phyloP scores from a whole-genome alignment of 2,888 invertebrate genomes.

The Hedychridium roseum region DNA sequence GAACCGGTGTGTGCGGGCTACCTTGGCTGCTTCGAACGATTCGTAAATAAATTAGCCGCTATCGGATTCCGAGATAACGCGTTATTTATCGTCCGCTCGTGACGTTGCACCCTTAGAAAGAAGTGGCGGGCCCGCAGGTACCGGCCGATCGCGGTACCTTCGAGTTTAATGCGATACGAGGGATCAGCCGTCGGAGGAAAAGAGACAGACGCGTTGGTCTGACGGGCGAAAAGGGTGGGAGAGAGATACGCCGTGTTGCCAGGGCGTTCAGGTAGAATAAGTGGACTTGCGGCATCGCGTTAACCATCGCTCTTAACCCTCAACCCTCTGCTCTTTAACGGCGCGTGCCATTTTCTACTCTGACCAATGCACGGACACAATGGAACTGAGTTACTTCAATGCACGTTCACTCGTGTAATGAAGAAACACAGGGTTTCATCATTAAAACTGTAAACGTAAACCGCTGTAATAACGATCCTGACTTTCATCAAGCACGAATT shows the following conservation, averaged over 20 bases:
- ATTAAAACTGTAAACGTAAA: too few species aligned
- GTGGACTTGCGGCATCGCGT: slow-evolving; percentile 38
- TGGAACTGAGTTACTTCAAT: too few species aligned
- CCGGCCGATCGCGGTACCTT: slow-evolving; percentile 23
- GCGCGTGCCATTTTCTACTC: neutral
- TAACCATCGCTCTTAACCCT: slow-evolving; percentile 11
- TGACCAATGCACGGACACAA: too few species aligned
- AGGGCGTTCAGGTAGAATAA: slow-evolving; percentile 50
- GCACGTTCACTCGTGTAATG: too few species aligned
- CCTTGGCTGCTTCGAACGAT: slow-evolving; percentile 32
- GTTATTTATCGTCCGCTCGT: slow-evolving; percentile 53
- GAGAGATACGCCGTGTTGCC: too few species aligned
- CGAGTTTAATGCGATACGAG: slow-evolving; percentile 39
- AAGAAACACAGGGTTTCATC: too few species aligned
- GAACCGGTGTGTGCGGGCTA: slow-evolving; percentile 16
- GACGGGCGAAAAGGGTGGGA: too few species aligned
- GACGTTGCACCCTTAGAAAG: slow-evolving; percentile 45
- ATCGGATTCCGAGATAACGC: slow-evolving; percentile 52
- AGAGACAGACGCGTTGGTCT: too few species aligned
- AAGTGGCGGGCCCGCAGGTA: slow-evolving; percentile 34
- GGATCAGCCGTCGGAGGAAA: slow-evolving; percentile 22
- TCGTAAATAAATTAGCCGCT: slow-evolving; percentile 61
- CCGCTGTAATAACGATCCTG: too few species aligned
- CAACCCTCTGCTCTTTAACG: neutral
- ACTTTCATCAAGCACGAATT: too few species aligned